Base-by-base conservation (phyloP, 2,113 vertebrate species). In the Euleptes europaea region DNA sequence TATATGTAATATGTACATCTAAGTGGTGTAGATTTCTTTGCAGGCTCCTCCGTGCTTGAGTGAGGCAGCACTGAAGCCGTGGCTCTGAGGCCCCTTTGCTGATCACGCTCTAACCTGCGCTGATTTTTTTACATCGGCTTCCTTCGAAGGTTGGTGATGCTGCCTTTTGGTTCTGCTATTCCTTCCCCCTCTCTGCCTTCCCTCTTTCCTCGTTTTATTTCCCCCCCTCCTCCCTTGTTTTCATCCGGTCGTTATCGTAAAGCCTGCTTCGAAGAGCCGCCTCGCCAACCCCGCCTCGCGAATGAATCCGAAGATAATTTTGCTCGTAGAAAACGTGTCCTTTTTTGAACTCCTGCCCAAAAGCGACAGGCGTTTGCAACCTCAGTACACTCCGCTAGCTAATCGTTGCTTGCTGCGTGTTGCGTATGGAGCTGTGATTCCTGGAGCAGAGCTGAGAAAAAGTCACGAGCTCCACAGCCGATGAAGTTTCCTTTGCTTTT, bases 91-190 rank as follows among this genome's bases (percentile, higher is more conserved):
- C n/a, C 60, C 66, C n/a, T 15, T 57, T 38, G 44, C 74, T 21
- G 49, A 44, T 23, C 83, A 60, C 14, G 14, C n/a, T 51, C 74
- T 67, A 12, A 49, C 42, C 28, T 54, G 57, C 63, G 26, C 66
- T 63, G 83, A 44, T 51, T 63, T 84, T 63, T 78, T 78, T 26
- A 2, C 75, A 33, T 33, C 47, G 14, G 44, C 74, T 40, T 14
- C 83, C 49, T 69, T 42, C 31, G 44, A 60, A 82, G 72, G 49
- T 82, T 86, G 73, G 85, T 82, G 79, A 82, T 26, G 72, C 26
- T 77, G 65, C 73, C 9, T 82, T 54, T 82, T 82, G 71, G 70
- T 42, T 54, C 33, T 23, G 10, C 35, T 26, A 3, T 1, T 1
- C 65, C 54, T 13, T 21, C n/a, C 15, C n/a, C 42, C 40, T 31